Conservation (phyloP, 2,888 invertebrate genomes). For the Lumbricus terrestris region DNA sequence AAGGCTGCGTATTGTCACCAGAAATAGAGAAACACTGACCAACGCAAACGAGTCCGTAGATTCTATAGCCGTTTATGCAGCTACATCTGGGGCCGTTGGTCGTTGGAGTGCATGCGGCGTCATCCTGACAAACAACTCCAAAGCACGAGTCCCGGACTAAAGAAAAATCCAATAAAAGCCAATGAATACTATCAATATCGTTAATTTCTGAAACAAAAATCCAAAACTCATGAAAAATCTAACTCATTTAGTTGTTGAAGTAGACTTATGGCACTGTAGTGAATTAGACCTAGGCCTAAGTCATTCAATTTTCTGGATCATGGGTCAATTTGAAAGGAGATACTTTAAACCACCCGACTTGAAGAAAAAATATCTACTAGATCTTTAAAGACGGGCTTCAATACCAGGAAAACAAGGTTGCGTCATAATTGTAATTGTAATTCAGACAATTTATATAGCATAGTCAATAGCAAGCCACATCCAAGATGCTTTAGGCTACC, state of each 20-base stretch:
- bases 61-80: conserved; percentile 17
- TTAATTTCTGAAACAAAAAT: not conserved
- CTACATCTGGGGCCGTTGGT: conserved; percentile 15
- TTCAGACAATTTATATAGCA: no score
- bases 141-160: not conserved
- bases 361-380: no score
- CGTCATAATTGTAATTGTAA: no score
- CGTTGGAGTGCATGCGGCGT: conserved; percentile 10
- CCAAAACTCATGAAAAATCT: not conserved
- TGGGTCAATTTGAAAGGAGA: no score
- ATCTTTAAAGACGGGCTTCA: no score
- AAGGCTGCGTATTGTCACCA: not conserved
- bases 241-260: not conserved
- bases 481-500: no score
- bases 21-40: not conserved
- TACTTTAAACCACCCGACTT: no score
- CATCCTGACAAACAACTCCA: not conserved
- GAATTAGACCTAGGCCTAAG: no score
- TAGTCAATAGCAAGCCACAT: no score
- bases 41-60: conserved; percentile 22
- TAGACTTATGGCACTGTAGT: not conserved
- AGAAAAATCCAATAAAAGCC: not conserved
- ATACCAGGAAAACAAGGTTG: no score
- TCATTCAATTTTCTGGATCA: not conserved
- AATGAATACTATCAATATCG: not conserved